A percentile compares a stretch with the other conserved stretches of the same genome.
Conservation (phyloP, 2,113 vertebrate species). For the Collichthys lucidus region DNA sequence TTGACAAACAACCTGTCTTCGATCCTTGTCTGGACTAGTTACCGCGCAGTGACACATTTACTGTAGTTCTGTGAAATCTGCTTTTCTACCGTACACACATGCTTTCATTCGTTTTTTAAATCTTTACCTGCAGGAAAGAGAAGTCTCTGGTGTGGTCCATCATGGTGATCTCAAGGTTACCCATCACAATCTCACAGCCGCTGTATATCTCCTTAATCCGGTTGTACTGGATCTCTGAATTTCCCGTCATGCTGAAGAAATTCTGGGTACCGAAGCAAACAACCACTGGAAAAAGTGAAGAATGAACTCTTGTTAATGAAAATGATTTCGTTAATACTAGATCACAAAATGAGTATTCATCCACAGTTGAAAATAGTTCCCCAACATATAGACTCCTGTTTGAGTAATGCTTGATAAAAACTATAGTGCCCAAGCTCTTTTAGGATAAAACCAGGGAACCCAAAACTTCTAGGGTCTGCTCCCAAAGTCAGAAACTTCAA, state of each 20-base stretch:
- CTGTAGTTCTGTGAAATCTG: neutral
- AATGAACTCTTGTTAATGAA: neutral
- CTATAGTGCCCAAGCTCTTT: neutral
- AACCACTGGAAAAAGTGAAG: slow-evolving; percentile 53
- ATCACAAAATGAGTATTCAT: neutral
- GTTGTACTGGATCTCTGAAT: slow-evolving; percentile 85
- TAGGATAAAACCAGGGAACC: no score
- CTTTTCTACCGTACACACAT: neutral
- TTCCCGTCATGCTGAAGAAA: slow-evolving; percentile 86
- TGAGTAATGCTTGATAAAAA: neutral
- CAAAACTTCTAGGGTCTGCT: neutral
- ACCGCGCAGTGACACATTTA: slow-evolving; percentile 9
- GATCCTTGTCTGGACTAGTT: slow-evolving; percentile 29
- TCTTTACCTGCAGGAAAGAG: slow-evolving; percentile 89
- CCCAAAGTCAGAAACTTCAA: neutral
- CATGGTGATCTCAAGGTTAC: slow-evolving; percentile 94
- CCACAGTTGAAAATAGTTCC: neutral
- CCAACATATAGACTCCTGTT: neutral
- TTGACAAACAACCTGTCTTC: neutral
- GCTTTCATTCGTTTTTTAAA: neutral
- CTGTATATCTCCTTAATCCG: slow-evolving; percentile 87
- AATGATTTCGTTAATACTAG: neutral
- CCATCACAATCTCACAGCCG: slow-evolving; percentile 92
- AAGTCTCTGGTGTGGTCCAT: slow-evolving; percentile 89
- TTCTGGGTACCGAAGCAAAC: slow-evolving; percentile 92